Evolutionary conservation across 2,888 invertebrate species (phyloP).

Genomic region (Bhutanitis thaidina): DNA sequence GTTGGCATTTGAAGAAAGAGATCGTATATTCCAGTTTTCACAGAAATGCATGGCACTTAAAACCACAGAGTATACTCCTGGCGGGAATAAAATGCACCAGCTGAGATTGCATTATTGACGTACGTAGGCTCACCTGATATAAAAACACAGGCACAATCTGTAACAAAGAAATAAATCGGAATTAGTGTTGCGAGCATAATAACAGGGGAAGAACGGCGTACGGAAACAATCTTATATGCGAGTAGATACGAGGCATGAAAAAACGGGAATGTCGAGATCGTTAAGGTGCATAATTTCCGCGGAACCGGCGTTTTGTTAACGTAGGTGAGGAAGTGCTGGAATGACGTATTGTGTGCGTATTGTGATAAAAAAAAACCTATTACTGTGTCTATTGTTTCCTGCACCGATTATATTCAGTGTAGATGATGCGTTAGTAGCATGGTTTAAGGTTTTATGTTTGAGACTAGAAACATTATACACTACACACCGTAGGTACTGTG

Average conservation of each 20-base stretch:
- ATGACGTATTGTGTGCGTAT: conserved; percentile 6
- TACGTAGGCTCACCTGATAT: background rate
- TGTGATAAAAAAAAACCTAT: conserved; percentile 19
- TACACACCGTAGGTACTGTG: too few species aligned
- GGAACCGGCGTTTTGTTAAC: conserved; percentile 23
- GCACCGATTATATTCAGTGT: background rate
- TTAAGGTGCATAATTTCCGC: conserved; percentile 20
- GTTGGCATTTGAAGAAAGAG: too few species aligned
- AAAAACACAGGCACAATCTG: conserved; percentile 8
- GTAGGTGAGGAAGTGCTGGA: conserved; percentile 22
- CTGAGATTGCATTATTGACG: background rate
- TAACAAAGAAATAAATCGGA: background rate
- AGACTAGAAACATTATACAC: too few species aligned
- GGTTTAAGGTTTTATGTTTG: too few species aligned
- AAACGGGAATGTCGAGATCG: conserved; percentile 5
- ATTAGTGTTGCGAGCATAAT: background rate
- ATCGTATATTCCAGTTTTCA: too few species aligned
- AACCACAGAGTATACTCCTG: too few species aligned
- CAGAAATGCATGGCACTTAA: too few species aligned
- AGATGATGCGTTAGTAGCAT: background rate
- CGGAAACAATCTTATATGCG: conserved; percentile 2
- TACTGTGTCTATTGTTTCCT: conserved; percentile 9
- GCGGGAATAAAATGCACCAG: too few species aligned
- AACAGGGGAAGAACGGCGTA: background rate
- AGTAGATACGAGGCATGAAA: background rate